These are phyloP conservation scores for Eremobia ochroleuca DNA, from an alignment of 2,888 invertebrate species.

Conservation along the genomic window DNA sequence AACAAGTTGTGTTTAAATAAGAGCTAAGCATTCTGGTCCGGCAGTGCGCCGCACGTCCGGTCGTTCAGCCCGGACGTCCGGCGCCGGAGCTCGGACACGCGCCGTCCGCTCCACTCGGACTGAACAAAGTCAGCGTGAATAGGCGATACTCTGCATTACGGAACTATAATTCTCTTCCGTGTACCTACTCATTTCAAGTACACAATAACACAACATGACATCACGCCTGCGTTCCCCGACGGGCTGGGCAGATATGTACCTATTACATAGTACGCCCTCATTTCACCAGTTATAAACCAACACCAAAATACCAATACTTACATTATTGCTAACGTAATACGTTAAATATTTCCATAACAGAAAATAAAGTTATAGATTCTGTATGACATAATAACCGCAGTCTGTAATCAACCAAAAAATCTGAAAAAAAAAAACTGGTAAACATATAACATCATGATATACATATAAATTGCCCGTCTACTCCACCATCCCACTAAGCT, in stretches of 20 bases:
- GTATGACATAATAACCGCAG: not conserved
- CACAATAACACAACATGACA: not conserved
- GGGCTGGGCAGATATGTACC: not conserved
- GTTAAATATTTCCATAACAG: not conserved
- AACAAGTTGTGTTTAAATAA: conserved; percentile 45
- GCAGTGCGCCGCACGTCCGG: conserved; percentile 32
- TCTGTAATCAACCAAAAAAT: not conserved
- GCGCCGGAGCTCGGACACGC: conserved; percentile 17
- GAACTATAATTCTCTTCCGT: not conserved
- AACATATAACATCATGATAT: too few species aligned
- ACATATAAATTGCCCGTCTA: not conserved
- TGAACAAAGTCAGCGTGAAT: conserved; percentile 4
- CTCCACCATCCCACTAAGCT: not conserved
- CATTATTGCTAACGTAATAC: not conserved
- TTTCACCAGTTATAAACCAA: not conserved
- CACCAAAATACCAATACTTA: not conserved
- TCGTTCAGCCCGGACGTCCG: conserved; percentile 37
- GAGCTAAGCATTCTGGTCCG: conserved; percentile 11
- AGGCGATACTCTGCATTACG: not conserved
- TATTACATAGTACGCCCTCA: not conserved
- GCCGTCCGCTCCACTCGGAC: not conserved
- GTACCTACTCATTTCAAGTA: not conserved
- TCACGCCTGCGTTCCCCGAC: not conserved
- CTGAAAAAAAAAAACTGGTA: too few species aligned
- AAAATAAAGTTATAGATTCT: not conserved